Evolutionary conservation across 2,797 vertebrate genomes (phyloP), one percentile per base, ranked within the genome.

Genomic region (Hydrolagus colliei): DNA sequence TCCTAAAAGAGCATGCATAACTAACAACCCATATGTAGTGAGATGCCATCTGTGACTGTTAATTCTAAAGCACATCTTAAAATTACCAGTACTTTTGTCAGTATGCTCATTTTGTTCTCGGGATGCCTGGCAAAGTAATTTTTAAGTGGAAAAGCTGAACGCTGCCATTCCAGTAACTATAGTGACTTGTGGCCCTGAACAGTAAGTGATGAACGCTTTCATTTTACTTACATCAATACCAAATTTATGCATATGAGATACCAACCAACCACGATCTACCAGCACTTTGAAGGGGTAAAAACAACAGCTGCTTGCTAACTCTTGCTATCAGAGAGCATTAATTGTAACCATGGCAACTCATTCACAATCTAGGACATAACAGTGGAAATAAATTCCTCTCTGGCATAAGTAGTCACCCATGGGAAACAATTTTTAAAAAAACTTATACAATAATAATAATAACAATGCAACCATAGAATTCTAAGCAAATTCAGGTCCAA

Each of bases 1-100:
- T 77, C 75, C n/a, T 77, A 68, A 52, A 6, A 35, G 62, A 20
- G 65, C 79, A 2, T 84, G 41, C 16, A 71, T 11, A 4, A 65
- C 27, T 11, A 84, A 41, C 67, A 84, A 84, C 12, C 61, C 68
- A 63, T 74, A 74, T n/a, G 74, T 18, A 75, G 35, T 61, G 52
- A 41, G 68, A 68, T 68, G 22, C 62, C 35, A 80, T 65, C 22
- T 65, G 79, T n/a, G 79, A 84, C 62, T 12, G 32, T 18, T 71
- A 71, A 84, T n/a, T 52, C 65, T n/a, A 84, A 84, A 71, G 41
- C 12, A 10, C 18, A 41, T 35, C 67, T 22, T 65, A 52, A 52
- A 52, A 52, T 79, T 82, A 16, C 79, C 32, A 68, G 63, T 20
- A 68, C 41, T 63, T 82, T 68, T 82, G 27, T 18, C 27, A 82